A percentile compares a stretch with the other conserved stretches of the same genome.
These are phyloP conservation scores for Craseonycteris thonglongyai DNA, from an alignment of 2,113 vertebrate species.

Conservation along the genomic window DNA sequence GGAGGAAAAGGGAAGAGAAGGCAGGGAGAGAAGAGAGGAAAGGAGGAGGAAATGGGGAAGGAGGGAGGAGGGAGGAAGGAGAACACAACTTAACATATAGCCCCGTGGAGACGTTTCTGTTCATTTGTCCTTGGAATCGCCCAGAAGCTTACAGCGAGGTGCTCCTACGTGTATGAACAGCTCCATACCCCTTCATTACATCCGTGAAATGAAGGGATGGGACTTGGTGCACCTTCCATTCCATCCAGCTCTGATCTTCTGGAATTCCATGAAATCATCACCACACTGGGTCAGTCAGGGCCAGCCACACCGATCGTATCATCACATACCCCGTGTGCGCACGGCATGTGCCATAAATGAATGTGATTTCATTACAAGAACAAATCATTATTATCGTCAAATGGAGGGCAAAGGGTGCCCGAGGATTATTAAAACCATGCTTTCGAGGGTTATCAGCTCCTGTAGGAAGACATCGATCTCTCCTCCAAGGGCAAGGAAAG, in stretches of 20 bases:
- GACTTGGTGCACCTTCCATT: accelerated
- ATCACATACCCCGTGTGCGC: accelerated
- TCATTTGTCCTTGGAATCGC: neutral
- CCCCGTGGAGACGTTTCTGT: neutral
- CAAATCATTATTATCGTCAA: constrained; percentile 24
- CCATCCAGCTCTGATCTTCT: neutral
- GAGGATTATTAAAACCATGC: constrained; percentile 39
- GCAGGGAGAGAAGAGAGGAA: accelerated
- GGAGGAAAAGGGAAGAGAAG: too few relatives aligned
- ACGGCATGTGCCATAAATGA: neutral
- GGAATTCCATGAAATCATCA: neutral
- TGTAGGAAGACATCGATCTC: neutral
- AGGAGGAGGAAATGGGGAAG: neutral
- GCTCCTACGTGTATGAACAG: neutral
- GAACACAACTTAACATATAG: accelerated
- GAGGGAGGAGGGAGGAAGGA: accelerated
- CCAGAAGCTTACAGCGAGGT: accelerated
- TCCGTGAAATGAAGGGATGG: neutral
- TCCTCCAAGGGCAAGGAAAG: neutral
- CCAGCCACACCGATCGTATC: accelerated
- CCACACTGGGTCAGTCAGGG: accelerated
- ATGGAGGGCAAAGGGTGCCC: neutral
- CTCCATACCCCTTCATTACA: neutral
- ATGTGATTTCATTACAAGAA: constrained; percentile 23
- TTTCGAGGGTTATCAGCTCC: neutral